Evolutionary conservation across 2,797 vertebrate species (phyloP), one percentile per base, ranked within the genome.

Genomic region (Chrosomus eos): DNA sequence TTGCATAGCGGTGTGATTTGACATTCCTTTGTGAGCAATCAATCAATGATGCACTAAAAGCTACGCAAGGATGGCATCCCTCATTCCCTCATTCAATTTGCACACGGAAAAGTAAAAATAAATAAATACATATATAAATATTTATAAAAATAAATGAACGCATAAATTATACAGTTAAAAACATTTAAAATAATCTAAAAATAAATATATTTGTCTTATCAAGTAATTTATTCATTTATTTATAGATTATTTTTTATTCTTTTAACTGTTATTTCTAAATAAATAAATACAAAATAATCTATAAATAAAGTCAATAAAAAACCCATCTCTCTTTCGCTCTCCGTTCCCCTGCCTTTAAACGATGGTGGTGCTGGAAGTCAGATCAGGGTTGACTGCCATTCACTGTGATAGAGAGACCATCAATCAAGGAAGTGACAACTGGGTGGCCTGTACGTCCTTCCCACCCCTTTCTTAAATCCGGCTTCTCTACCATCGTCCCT

Each of bases 321-420:
- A 48, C 31, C 45, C 14, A 64, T 68, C 31, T 43, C 48, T 60
- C 45, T 62, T 43, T 23, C 5, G 36, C 66, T 72, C 40, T 64
- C 77, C 21, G n/a, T 73, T 43, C n/a, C 16, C 28, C 26, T 60
- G 28, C 9, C 23, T 82, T 85, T 18, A 84, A 75, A 81, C 21
- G 2, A 77, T 36, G 38, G 33, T 68, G 33, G 45, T n/a, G 82
- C 64, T 71, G 55, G 19, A 68, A 80, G 83, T 87, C 80, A 74
- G 33, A 36, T 36, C 71, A 75, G 53, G 36, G 51, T 36, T 83
- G 71, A 82, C 62, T 81, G 79, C 81, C 85, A 78, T 88, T 77
- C 76, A 80, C 68, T 81, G 83, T 80, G 85, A 86, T 84, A 68
- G 33, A 71, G 55, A 84, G 68, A 64, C 78, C 48, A 86, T 82